Evolutionary conservation across 2,797 vertebrate species (phyloP).

Genomic region (Epinephelus malabaricus): DNA sequence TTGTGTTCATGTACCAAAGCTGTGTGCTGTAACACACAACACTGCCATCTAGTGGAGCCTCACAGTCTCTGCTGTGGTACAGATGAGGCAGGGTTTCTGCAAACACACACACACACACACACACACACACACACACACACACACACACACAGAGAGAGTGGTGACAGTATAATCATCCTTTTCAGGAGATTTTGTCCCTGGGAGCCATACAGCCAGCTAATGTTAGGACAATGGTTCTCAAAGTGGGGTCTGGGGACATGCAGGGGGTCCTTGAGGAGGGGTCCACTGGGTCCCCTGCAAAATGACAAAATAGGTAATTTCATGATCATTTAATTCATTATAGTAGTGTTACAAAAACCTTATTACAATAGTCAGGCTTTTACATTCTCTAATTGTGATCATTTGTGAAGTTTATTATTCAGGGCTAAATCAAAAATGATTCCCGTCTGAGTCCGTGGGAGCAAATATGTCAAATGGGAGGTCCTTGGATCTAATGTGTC

Average conservation of each 20-base stretch:
- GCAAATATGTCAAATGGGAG: not conserved
- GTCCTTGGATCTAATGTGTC: not conserved
- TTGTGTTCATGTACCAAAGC: not conserved
- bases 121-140: slow-evolving; percentile 26
- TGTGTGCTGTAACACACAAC: slow-evolving; percentile 68
- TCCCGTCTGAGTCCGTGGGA: not conserved
- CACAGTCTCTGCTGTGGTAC: not conserved
- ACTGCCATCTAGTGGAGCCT: slow-evolving; percentile 79
- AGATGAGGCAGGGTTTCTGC: slow-evolving; percentile 14
- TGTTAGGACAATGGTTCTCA: slow-evolving; percentile 60
- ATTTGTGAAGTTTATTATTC: slow-evolving; percentile 31
- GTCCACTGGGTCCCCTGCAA: slow-evolving; percentile 31
- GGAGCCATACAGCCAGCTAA: slow-evolving; percentile 52
- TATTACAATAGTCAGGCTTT: slow-evolving; percentile 19
- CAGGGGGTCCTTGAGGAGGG: slow-evolving; percentile 38
- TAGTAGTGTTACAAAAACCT: slow-evolving; percentile 21
- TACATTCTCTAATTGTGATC: slow-evolving; percentile 29
- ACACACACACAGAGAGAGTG: slow-evolving; percentile 29
- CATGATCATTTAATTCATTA: slow-evolving; percentile 52
- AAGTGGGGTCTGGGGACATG: slow-evolving; percentile 55
- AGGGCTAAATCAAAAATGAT: slow-evolving; percentile 20
- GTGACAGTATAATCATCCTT: slow-evolving; percentile 36
- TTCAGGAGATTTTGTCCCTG: slow-evolving; percentile 62
- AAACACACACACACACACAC: not conserved
- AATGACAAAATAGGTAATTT: slow-evolving; percentile 60